These are phyloP conservation scores for Ichneumoninae sp. DNA, from an alignment of 2,888 invertebrate genomes.

Conservation along the genomic window DNA sequence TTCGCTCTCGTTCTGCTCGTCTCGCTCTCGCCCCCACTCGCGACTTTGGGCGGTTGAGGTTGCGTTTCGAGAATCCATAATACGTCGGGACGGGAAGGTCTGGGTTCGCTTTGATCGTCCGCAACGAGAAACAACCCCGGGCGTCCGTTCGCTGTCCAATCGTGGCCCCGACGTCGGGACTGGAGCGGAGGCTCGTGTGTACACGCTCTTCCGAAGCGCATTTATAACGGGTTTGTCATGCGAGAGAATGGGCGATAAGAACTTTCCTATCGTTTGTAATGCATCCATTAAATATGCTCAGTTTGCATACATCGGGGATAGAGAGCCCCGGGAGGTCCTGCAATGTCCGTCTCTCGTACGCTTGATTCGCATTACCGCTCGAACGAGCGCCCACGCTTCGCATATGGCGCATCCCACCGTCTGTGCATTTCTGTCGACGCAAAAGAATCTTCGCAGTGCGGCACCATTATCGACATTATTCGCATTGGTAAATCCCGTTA, in stretches of 20 bases:
- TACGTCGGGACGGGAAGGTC: background rate
- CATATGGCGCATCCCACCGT: no score
- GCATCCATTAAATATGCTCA: background rate
- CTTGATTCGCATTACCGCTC: background rate
- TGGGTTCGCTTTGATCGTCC: constrained; percentile 36
- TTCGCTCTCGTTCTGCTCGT: background rate
- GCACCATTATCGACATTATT: no score
- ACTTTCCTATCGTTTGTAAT: background rate
- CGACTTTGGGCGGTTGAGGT: constrained; percentile 5
- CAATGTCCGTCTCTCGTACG: background rate
- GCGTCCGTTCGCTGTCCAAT: constrained; percentile 28
- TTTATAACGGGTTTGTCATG: constrained; percentile 50
- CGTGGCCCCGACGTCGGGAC: constrained; percentile 4
- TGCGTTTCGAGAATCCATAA: constrained; percentile 7
- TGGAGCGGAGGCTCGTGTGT: background rate
- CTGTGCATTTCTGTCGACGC: background rate
- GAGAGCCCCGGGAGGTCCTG: background rate
- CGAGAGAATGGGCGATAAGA: background rate
- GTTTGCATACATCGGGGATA: background rate
- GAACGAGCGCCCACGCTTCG: background rate
- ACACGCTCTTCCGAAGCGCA: background rate
- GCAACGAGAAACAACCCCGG: constrained; percentile 24
- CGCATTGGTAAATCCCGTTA: no score
- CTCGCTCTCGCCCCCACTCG: background rate
- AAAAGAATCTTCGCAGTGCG: background rate